Evolutionary conservation across 2,888 invertebrate genomes (phyloP).

Genomic region (Aromia moschata): DNA sequence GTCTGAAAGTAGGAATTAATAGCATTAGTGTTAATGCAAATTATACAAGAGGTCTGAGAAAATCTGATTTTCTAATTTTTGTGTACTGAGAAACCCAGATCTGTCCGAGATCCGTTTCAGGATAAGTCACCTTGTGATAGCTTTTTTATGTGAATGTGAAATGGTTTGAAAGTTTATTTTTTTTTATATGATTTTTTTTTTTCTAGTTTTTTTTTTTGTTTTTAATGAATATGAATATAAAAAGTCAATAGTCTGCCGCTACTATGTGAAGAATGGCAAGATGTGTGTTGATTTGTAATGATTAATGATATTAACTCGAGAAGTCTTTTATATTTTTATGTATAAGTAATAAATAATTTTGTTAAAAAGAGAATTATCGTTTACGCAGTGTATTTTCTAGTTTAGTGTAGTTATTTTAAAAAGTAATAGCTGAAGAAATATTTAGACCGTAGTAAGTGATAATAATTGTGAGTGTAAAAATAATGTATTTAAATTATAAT

Average conservation of each 20-base stretch:
- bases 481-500: conserved; percentile 39
- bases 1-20: too few relatives aligned
- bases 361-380: conserved; percentile 26
- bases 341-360: conserved; percentile 30
- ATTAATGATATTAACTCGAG: conserved; percentile 18
- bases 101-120: not conserved
- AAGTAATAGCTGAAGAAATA: conserved; percentile 35
- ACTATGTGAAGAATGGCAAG: conserved; percentile 17
- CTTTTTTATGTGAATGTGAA: conserved; percentile 19
- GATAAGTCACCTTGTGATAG: conserved; percentile 21
- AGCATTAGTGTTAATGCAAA: too few relatives aligned
- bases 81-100: not conserved
- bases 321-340: conserved; percentile 28
- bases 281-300: conserved; percentile 21
- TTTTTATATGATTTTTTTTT: conserved; percentile 20
- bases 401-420: conserved; percentile 34
- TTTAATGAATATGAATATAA: conserved; percentile 2
- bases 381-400: conserved; percentile 37
- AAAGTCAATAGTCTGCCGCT: conserved; percentile 21
- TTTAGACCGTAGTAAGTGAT: conserved; percentile 40
- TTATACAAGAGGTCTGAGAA: too few relatives aligned
- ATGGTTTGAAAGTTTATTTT: conserved; percentile 15
- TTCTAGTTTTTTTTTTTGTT: conserved; percentile 12
- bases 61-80: conserved; percentile 2
- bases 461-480: conserved; percentile 42